These are phyloP conservation scores for Stictonetta naevosa DNA, from an alignment of 2,113 vertebrate species.

Conservation along the genomic window DNA sequence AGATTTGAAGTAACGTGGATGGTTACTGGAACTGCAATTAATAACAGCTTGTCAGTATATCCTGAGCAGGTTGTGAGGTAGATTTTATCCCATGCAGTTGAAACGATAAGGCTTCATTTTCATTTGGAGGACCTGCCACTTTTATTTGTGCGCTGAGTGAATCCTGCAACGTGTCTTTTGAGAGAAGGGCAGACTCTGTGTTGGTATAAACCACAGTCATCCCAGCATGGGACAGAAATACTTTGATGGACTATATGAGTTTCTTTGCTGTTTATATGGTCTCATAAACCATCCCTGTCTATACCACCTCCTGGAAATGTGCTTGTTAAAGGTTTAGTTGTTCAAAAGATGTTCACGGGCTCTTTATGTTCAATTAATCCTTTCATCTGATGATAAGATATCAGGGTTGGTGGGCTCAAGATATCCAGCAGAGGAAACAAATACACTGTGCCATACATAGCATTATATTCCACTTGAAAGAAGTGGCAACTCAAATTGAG, in stretches of 20 bases:
- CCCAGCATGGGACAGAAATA: not conserved
- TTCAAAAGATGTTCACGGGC: not conserved
- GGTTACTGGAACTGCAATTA: constrained; percentile 25
- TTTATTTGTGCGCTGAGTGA: not conserved
- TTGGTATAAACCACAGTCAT: not conserved
- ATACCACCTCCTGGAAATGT: not conserved
- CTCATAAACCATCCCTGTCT: not conserved
- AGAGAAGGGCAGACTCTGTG: not conserved
- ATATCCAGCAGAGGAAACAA: not conserved
- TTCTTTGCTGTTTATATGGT: constrained; percentile 1
- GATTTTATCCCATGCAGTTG: constrained; percentile 37
- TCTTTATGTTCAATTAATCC: constrained; percentile 30
- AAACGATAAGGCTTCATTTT: not conserved
- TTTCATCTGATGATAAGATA: constrained; percentile 39
- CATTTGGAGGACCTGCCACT: not conserved
- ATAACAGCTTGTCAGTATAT: constrained; percentile 8
- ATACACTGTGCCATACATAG: not conserved
- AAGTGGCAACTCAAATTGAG: constrained; percentile 13
- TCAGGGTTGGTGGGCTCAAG: not conserved
- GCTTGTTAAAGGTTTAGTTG: constrained; percentile 23
- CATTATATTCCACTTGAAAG: constrained; percentile 20
- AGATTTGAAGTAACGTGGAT: not conserved
- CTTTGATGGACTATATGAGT: not conserved
- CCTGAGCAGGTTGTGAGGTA: constrained; percentile 5
- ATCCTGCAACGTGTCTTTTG: not conserved